Base-by-base conservation (phyloP, 2,888 invertebrate genomes). In the Agrotis exclamationis region DNA sequence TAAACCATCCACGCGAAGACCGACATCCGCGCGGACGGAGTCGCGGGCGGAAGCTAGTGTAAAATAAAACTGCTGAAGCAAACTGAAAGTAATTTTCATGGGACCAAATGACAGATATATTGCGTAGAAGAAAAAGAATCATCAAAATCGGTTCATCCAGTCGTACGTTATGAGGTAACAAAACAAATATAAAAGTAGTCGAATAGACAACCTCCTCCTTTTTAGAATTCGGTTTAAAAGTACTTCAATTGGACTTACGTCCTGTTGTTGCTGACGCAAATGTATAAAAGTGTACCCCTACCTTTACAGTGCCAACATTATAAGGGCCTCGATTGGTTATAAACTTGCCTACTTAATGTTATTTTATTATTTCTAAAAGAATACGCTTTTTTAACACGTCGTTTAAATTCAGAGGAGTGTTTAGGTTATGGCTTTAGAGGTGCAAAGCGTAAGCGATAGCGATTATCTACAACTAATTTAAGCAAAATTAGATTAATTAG, bases 341-440 rank as follows among this genome's bases (percentile, higher is more conserved):
- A 85, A 85, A 87, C 84, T 85, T 82, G 72, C 80, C 85, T 85
- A 87, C 84, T 90, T 90, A 88, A 89, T 86, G 88, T 87, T 82
- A 85, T 87, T 88, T 89, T 90, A 87, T 88, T 86, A 83, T 76
- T 79, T 86, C 86, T 86, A 88, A 90, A 89, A 88, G 86, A 88
- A 90, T 89, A 87, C 79, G 76, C 76, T 87, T 85, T 90, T 89
- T 91, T 92, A 92, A 91, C 92, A 87, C 87, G 89, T 91, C 90
- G 86, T 93, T 92, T 90, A 86, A 91, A 92, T 92, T 93, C 92
- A 90, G 82, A 80, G 86, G 79, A 87, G 89, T 84, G 76, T 74
- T 81, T 85, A 79, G 69, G 74, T 59, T 62, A 56, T 24, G 70
- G 78, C 76, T 70, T 71, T 58, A 62, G 62, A 20, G 33, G 22